Conservation (phyloP, 2,797 vertebrate species). For the Dendrocincla tyrannina region DNA sequence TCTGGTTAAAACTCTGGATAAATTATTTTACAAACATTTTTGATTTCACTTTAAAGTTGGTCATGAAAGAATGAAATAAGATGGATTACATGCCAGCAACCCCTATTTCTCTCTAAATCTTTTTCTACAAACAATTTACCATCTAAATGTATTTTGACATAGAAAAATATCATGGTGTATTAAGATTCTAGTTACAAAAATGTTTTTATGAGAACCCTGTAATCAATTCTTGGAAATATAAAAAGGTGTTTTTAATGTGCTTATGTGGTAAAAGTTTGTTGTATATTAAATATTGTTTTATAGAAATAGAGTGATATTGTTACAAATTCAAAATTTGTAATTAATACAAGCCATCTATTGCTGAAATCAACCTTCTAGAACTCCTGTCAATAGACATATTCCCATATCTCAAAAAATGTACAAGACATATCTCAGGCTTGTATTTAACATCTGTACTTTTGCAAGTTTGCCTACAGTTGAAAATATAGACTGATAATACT, state of each 20-base stretch:
- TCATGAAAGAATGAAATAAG: constrained; percentile 54
- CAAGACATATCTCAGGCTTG: neutral
- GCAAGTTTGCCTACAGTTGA: neutral
- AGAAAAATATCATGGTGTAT: constrained; percentile 79
- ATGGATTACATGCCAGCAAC: constrained; percentile 74
- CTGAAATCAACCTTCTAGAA: neutral
- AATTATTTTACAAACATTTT: constrained; percentile 50
- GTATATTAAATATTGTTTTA: constrained; percentile 82
- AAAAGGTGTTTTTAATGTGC: constrained; percentile 77
- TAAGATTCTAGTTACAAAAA: constrained; percentile 79
- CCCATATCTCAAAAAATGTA: neutral
- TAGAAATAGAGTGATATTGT: constrained; percentile 82
- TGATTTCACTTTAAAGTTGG: constrained; percentile 46
- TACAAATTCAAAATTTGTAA: constrained; percentile 73
- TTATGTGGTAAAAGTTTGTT: constrained; percentile 81
- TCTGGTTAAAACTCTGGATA: constrained; percentile 35
- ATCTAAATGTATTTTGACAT: constrained; percentile 82
- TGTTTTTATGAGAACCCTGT: constrained; percentile 80
- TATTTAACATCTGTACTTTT: neutral
- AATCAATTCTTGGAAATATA: constrained; percentile 76
- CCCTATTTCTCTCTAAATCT: constrained; percentile 71
- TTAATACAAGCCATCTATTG: constrained; percentile 9
- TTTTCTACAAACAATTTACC: constrained; percentile 72
- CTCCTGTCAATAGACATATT: neutral
- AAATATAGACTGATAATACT: neutral